Conservation (phyloP, 2,113 vertebrate species). For the Fulica atra region DNA sequence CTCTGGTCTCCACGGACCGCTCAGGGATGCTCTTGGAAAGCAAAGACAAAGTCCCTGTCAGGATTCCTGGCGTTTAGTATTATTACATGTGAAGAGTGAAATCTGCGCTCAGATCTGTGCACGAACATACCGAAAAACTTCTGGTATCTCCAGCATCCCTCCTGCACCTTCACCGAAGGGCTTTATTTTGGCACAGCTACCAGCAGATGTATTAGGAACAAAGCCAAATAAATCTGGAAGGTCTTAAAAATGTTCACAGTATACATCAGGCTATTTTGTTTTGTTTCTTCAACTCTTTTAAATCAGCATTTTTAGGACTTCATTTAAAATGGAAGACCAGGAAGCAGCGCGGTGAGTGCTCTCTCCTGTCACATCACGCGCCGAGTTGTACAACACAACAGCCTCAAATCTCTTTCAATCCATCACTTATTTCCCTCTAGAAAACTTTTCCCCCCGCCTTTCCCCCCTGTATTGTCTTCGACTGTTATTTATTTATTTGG, state of each 20-base stretch:
- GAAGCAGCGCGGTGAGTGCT: neutral
- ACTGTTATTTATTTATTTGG: constrained; percentile 34
- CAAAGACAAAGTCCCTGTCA: neutral
- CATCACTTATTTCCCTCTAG: constrained; percentile 58
- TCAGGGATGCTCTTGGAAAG: neutral
- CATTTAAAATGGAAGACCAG: neutral
- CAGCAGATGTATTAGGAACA: neutral
- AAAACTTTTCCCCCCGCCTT: neutral
- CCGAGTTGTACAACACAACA: neutral
- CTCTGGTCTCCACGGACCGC: neutral
- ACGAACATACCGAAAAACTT: neutral
- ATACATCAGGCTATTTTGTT: neutral
- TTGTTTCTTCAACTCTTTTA: neutral
- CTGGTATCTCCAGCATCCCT: neutral
- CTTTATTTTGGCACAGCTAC: neutral
- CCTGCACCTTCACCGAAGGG: neutral
- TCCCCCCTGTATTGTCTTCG: neutral
- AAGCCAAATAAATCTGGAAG: neutral
- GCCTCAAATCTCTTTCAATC: constrained; percentile 46
- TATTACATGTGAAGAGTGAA: neutral
- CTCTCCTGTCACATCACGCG: neutral
- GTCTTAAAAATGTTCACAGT: neutral
- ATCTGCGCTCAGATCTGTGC: neutral
- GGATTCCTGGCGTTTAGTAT: neutral
- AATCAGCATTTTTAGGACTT: neutral